Evolutionary conservation across 2,888 invertebrate genomes (phyloP).

Genomic region (Alentia gelatinosa): DNA sequence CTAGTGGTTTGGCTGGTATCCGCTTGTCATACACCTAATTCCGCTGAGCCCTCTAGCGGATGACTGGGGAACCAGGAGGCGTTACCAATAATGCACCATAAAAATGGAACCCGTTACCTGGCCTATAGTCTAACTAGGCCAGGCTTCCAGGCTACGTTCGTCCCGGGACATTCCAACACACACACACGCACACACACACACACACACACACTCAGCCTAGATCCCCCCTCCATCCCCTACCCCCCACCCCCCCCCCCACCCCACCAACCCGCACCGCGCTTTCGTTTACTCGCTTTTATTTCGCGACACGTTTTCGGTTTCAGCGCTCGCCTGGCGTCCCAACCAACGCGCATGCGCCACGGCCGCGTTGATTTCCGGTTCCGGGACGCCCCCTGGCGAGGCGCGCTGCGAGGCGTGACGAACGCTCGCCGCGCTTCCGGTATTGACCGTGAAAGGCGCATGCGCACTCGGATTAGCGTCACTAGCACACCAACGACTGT

Average conservation of each 20-base stretch:
- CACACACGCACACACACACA: too few species aligned
- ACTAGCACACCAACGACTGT: background rate
- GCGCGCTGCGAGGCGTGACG: slow-evolving; percentile 17
- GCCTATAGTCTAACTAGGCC: too few species aligned
- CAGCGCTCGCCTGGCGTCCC: background rate
- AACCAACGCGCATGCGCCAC: background rate
- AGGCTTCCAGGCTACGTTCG: too few species aligned
- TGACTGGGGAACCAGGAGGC: too few species aligned
- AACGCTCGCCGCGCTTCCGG: slow-evolving; percentile 23
- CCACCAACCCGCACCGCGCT: background rate
- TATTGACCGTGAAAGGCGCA: slow-evolving; percentile 7
- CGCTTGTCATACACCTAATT: too few species aligned
- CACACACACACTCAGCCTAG: background rate
- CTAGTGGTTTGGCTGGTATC: too few species aligned
- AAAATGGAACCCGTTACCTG: too few species aligned
- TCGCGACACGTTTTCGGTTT: background rate
- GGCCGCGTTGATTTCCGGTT: background rate
- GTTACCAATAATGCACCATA: too few species aligned
- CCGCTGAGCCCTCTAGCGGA: too few species aligned
- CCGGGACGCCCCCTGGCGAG: background rate
- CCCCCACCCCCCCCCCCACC: background rate
- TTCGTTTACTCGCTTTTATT: background rate
- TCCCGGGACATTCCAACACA: too few species aligned
- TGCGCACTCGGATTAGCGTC: background rate
- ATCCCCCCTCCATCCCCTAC: background rate